Conservation (phyloP, 2,888 invertebrate species). For the Ormia ochracea region DNA sequence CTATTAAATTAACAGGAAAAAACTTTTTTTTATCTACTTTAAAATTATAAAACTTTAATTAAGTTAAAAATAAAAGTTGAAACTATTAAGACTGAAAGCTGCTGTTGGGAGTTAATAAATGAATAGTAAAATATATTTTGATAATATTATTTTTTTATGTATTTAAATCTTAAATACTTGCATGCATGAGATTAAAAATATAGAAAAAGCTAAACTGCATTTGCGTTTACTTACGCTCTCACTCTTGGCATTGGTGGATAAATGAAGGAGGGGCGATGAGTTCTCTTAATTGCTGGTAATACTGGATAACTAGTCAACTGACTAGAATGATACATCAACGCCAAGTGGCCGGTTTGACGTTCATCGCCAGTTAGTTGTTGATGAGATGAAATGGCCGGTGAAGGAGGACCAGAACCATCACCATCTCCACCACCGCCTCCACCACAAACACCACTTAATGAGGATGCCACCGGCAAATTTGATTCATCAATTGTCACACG, state of each 20-base stretch:
- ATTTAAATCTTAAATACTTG: not conserved
- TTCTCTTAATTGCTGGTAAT: slow-evolving; percentile 75
- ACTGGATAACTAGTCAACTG: slow-evolving; percentile 76
- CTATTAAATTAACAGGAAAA: too few relatives aligned
- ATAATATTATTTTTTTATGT: too few relatives aligned
- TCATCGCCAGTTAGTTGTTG: slow-evolving; percentile 68
- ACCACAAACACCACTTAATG: slow-evolving; percentile 69
- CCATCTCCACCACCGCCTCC: slow-evolving; percentile 68
- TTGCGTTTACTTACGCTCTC: slow-evolving; percentile 74
- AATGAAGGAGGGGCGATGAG: slow-evolving; percentile 75
- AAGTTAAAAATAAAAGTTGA: too few relatives aligned
- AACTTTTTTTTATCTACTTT: too few relatives aligned
- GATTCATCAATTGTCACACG: slow-evolving; percentile 77
- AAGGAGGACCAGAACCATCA: slow-evolving; percentile 72
- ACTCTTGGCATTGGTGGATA: slow-evolving; percentile 75
- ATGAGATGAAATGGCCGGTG: slow-evolving; percentile 69
- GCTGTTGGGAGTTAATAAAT: too few relatives aligned
- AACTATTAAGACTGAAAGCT: too few relatives aligned
- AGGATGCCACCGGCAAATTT: slow-evolving; percentile 72
- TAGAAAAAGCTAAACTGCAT: not conserved
- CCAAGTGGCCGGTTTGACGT: slow-evolving; percentile 73
- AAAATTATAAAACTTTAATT: too few relatives aligned
- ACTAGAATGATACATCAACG: slow-evolving; percentile 76
- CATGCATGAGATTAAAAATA: not conserved
- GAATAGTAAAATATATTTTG: too few relatives aligned